A percentile compares a stretch with the other conserved stretches of the same genome.
Conservation (phyloP, 1,140 invertebrate species). For the Drosophila biarmipes region DNA sequence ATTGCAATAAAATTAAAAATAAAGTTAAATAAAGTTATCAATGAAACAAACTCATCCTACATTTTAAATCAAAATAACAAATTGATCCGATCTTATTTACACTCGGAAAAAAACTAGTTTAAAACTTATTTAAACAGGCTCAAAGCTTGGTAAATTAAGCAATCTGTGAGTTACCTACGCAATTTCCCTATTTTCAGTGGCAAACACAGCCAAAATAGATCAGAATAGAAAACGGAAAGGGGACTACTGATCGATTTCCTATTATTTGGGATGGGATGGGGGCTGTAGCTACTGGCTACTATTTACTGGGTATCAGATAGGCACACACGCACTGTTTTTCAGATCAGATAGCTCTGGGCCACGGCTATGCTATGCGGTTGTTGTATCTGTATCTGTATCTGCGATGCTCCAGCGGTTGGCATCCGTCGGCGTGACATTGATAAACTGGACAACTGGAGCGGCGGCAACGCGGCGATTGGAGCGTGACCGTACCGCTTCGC, state of each 20-base stretch:
- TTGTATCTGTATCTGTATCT: slow-evolving; percentile 11
- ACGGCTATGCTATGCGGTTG: too few relatives aligned
- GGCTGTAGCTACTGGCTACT: slow-evolving; percentile 17
- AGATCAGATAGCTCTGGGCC: slow-evolving; percentile 8
- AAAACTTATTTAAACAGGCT: too few relatives aligned
- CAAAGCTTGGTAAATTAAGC: too few relatives aligned
- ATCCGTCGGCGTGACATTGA: slow-evolving; percentile 75
- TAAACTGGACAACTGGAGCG: slow-evolving; percentile 59
- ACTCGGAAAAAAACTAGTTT: too few relatives aligned
- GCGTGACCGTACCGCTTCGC: slow-evolving; percentile 78
- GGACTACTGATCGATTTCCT: neutral
- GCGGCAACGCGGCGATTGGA: slow-evolving; percentile 49
- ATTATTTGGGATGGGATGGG: neutral
- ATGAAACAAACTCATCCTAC: too few relatives aligned
- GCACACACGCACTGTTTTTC: slow-evolving; percentile 42
- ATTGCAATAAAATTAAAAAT: too few relatives aligned
- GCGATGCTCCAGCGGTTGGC: slow-evolving; percentile 73
- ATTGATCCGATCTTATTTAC: too few relatives aligned
- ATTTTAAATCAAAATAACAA: too few relatives aligned
- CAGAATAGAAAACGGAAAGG: neutral
- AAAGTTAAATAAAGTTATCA: too few relatives aligned
- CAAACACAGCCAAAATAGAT: neutral
- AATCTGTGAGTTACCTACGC: neutral
- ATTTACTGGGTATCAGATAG: slow-evolving; percentile 8
- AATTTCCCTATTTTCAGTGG: neutral